Conservation (phyloP, 2,888 invertebrate genomes). For the Pristionchus arcanus region DNA sequence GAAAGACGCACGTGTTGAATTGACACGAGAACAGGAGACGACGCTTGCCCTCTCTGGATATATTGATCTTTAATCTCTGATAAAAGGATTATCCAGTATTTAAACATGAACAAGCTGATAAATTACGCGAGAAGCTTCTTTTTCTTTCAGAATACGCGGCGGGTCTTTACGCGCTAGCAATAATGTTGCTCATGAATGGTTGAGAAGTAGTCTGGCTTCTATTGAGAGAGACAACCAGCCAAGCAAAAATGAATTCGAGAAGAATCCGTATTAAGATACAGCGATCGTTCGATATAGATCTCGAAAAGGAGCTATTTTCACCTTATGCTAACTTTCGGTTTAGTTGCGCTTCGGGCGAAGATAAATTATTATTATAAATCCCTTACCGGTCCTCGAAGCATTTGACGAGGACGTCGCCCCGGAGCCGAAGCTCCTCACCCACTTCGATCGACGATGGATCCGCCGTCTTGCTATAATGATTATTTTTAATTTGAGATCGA, state of each 20-base stretch:
- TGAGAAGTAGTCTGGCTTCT: background rate
- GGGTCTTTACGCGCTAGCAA: background rate
- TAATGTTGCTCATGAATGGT: background rate
- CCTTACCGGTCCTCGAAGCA: conserved; percentile 57
- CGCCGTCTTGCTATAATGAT: conserved; percentile 37
- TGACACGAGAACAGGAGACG: conserved; percentile 91
- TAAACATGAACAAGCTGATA: too few relatives aligned
- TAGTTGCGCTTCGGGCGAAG: too few relatives aligned
- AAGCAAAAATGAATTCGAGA: too few relatives aligned
- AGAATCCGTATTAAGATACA: too few relatives aligned
- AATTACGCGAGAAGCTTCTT: too few relatives aligned
- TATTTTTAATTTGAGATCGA: too few relatives aligned
- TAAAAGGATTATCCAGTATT: too few relatives aligned
- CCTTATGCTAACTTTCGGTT: too few relatives aligned
- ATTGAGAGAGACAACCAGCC: too few relatives aligned
- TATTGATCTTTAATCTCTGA: background rate
- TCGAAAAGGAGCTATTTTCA: too few relatives aligned
- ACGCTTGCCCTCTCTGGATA: conserved; percentile 60
- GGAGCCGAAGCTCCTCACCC: conserved; percentile 82
- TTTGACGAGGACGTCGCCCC: conserved; percentile 56
- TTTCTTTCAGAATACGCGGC: background rate
- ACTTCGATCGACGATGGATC: conserved; percentile 62
- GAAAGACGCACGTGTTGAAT: conserved; percentile 96
- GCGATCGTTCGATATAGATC: too few relatives aligned
- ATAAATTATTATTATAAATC: too few relatives aligned